Evolutionary conservation across 2,113 vertebrate species (phyloP), one percentile per base, ranked within the genome.

Genomic region (Colossoma macropomum): DNA sequence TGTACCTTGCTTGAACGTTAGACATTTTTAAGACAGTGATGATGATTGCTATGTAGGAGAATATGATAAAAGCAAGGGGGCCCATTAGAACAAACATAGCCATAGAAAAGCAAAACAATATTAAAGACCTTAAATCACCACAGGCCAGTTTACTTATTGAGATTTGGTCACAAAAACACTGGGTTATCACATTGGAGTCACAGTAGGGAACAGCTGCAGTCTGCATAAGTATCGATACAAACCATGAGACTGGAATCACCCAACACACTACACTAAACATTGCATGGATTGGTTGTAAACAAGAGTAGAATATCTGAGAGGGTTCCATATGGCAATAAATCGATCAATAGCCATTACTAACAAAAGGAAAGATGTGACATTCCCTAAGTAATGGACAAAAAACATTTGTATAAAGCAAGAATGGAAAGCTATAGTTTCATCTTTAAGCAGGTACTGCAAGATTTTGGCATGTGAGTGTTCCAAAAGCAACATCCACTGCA

Each of bases 321-420:
- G 93, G 25, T 84, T 17, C 71, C 91, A 90, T 34, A 94, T 78
- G 0, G 91, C 91, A 52, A 94, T 66, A 74, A 91, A 93, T 50
- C 92, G 80, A 87, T 94, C 93, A 2, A 92, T 23, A 69, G 92
- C 89, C 93, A 94, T 93, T 4, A 92, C 75, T 52, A 90, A 21
- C 79, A 94, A n/a, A 9, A 89, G 80, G 45, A 92, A 92, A 50
- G 92, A 93, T 16, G 88, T 88, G 0, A 89, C 83, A 3, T 82
- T 65, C 10, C 90, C 91, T 62, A 93, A 79, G 45, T 89, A 91
- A 66, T 93, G 92, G 30, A 93, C 88, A 71, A 93, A 90, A 72
- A 90, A 92, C 92, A 93, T 94, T 81, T 94, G 93, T 4, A 75
- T 25, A 32, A 94, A 93, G 65, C 93, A 94, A 0, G 72, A 83